Percentiles rank a stretch among this genome's conserved stretches.
Conservation (phyloP, 2,797 vertebrate species). For the Phyllotis vaccarum region DNA sequence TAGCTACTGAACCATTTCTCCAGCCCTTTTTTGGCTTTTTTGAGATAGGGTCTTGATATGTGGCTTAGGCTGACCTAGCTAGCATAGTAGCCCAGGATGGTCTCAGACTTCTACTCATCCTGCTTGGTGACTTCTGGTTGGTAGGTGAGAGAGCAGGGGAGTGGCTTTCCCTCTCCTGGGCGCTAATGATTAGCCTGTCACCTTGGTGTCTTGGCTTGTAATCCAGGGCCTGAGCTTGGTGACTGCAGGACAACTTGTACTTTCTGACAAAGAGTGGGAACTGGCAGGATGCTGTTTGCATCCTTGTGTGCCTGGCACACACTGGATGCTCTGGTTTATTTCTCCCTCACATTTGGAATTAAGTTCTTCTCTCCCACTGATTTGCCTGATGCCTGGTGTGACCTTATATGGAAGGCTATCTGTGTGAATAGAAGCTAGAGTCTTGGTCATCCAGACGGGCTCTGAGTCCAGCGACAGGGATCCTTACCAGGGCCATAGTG, state of each 20-base stretch:
- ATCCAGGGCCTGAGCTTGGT: neutral
- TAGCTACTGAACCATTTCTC: neutral
- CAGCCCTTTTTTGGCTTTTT: neutral
- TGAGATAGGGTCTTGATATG: neutral
- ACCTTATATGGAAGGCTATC: neutral
- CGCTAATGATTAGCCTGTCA: neutral
- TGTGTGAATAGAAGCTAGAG: neutral
- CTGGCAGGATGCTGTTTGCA: too few relatives aligned
- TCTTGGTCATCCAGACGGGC: neutral
- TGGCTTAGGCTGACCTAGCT: neutral
- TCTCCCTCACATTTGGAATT: neutral
- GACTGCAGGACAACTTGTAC: neutral
- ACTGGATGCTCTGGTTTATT: neutral
- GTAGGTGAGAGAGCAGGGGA: neutral
- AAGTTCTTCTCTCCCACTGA: neutral
- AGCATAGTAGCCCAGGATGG: neutral
- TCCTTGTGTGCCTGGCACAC: neutral
- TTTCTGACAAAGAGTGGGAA: neutral
- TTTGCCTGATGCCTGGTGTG: neutral
- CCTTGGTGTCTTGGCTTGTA: neutral
- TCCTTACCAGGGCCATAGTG: neutral
- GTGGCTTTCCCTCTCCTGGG: neutral
- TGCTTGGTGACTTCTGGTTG: neutral
- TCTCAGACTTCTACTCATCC: neutral
- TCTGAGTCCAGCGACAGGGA: neutral